Percentiles rank a stretch among this genome's conserved stretches.
phyloP scores from a whole-genome alignment of 2,797 vertebrate genomes.

The Sebastes hubbsi region DNA sequence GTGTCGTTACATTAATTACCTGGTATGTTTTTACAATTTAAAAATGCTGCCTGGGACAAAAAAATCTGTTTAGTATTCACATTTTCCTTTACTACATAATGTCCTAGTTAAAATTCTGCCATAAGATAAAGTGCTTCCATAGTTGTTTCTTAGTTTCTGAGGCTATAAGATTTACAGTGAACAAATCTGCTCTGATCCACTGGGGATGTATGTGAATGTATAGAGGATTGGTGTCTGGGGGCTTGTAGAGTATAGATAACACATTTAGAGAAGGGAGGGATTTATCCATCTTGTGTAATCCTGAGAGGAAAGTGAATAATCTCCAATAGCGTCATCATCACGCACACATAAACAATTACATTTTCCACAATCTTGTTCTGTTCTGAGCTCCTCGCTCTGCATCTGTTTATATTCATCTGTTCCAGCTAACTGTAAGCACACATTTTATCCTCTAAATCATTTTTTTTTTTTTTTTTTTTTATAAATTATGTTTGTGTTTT shows the following conservation, averaged over 20 bases:
- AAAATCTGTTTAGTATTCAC: not conserved
- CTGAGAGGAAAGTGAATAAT: conserved; percentile 67
- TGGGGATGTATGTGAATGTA: conserved; percentile 38
- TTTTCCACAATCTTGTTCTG: conserved; percentile 40
- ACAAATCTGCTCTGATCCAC: conserved; percentile 51
- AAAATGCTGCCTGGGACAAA: conserved; percentile 5
- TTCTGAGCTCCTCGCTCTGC: not conserved
- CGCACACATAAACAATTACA: conserved; percentile 48
- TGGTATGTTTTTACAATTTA: conserved; percentile 23
- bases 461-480: not conserved
- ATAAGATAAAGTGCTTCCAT: conserved; percentile 46
- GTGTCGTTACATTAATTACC: conserved; percentile 25
- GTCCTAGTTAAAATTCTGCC: conserved; percentile 29
- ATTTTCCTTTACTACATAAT: conserved; percentile 20
- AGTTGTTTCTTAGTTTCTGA: conserved; percentile 44
- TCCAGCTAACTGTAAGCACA: conserved; percentile 33
- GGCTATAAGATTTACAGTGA: conserved; percentile 32
- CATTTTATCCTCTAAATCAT: conserved; percentile 36
- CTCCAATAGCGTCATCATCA: conserved; percentile 37
- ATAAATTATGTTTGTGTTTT: not conserved
- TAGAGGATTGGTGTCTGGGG: conserved; percentile 44
- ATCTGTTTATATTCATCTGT: conserved; percentile 32
- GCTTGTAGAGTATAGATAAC: conserved; percentile 56
- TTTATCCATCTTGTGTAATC: conserved; percentile 66
- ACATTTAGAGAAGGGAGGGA: conserved; percentile 59